A percentile compares a stretch with the other conserved stretches of the same genome.
Evolutionary conservation across 2,888 invertebrate genomes (phyloP).

Genomic region (Fragum sueziense): DNA sequence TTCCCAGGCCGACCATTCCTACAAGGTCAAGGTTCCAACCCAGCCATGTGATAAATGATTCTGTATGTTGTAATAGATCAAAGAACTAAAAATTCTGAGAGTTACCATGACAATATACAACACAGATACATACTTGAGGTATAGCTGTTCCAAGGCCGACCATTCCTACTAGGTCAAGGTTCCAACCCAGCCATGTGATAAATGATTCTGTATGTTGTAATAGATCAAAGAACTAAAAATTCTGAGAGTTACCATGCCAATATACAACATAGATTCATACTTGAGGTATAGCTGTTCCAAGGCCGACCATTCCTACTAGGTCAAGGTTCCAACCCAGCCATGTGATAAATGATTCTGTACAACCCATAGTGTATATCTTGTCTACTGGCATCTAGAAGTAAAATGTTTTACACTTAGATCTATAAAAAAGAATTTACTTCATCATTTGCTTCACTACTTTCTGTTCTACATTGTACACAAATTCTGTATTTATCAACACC

Average conservation of each 20-base stretch:
- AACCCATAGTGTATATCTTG: conserved; percentile 71
- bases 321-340: conserved; percentile 75
- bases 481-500: too few relatives aligned
- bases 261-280: background rate
- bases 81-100: too few relatives aligned
- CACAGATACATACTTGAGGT: conserved; percentile 74
- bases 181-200: conserved; percentile 70
- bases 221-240: too few relatives aligned
- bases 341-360: conserved; percentile 50
- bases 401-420: too few relatives aligned
- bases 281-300: conserved; percentile 75
- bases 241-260: background rate
- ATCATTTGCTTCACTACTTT: too few relatives aligned
- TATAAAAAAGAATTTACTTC: too few relatives aligned
- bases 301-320: conserved; percentile 74
- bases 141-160: conserved; percentile 77
- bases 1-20: background rate
- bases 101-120: too few relatives aligned
- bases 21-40: background rate
- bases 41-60: conserved; percentile 70
- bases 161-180: conserved; percentile 76
- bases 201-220: too few relatives aligned
- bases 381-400: conserved; percentile 61
- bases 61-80: too few relatives aligned
- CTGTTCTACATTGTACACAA: too few relatives aligned